Evolutionary conservation across 2,797 vertebrate species (phyloP).

Genomic region (Nyctalus aviator): DNA sequence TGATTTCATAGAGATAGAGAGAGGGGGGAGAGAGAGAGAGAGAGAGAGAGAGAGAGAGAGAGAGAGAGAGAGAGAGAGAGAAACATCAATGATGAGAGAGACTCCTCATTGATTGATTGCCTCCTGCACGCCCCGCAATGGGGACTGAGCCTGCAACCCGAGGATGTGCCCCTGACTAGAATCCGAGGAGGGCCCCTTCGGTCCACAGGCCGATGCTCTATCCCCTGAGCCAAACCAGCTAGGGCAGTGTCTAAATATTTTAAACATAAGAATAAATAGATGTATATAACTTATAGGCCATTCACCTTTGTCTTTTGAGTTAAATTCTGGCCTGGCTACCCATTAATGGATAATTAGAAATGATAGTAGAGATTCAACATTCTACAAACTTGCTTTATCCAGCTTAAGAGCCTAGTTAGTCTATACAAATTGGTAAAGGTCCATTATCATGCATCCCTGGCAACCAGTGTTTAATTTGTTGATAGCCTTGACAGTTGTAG

Average conservation of each 20-base stretch:
- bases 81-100: too few relatives aligned
- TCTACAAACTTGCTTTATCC: conserved; percentile 55
- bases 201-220: too few relatives aligned
- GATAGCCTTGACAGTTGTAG: conserved; percentile 75
- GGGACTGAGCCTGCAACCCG: too few relatives aligned
- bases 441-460: conserved; percentile 61
- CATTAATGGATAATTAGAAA: conserved; percentile 69
- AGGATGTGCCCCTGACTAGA: too few relatives aligned
- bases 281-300: neutral
- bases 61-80: too few relatives aligned
- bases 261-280: conserved; percentile 41
- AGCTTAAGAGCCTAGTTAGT: conserved; percentile 55
- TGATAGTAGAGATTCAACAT: conserved; percentile 50
- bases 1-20: too few relatives aligned
- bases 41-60: too few relatives aligned
- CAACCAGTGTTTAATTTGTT: conserved; percentile 75
- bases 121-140: too few relatives aligned
- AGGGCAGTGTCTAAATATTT: conserved; percentile 53
- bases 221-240: too few relatives aligned
- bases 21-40: too few relatives aligned
- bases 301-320: neutral
- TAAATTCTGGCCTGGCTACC: conserved; percentile 32
- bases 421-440: conserved; percentile 70
- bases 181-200: too few relatives aligned
- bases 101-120: too few relatives aligned